Percentiles rank a stretch among this genome's conserved stretches.
phyloP scores from a whole-genome alignment of 2,888 invertebrate genomes.

The Nipponacmea schrenckii region DNA sequence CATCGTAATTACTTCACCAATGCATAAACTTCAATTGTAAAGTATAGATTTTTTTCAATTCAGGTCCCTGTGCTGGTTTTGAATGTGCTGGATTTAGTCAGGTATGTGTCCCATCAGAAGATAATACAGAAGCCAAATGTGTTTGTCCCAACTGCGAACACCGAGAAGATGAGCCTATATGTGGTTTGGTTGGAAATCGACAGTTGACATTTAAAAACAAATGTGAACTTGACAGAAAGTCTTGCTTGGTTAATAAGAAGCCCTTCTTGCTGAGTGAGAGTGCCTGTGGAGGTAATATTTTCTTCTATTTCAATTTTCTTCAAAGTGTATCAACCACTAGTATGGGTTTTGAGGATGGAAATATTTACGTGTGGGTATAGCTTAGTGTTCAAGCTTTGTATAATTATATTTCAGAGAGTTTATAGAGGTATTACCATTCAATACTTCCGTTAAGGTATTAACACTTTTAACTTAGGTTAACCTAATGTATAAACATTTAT shows the following conservation, averaged over 20 bases:
- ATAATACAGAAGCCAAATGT: constrained; percentile 27
- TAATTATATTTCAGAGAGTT: too few species aligned
- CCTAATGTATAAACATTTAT: too few species aligned
- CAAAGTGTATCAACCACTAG: too few species aligned
- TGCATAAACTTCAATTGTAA: too few species aligned
- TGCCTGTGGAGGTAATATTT: constrained; percentile 38
- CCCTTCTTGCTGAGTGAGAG: constrained; percentile 31
- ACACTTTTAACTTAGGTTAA: too few species aligned
- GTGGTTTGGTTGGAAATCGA: constrained; percentile 28
- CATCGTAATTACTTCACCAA: too few species aligned
- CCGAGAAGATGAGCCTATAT: constrained; percentile 36
- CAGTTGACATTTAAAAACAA: constrained; percentile 33
- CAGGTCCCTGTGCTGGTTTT: constrained; percentile 35
- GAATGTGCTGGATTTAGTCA: constrained; percentile 25
- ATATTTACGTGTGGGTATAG: too few species aligned
- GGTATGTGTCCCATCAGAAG: constrained; percentile 30
- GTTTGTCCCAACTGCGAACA: constrained; percentile 39
- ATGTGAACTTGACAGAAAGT: constrained; percentile 32
- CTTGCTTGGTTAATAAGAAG: constrained; percentile 32
- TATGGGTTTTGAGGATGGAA: too few species aligned
- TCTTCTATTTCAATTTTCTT: background rate
- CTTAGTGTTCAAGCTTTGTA: too few species aligned
- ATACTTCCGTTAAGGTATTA: too few species aligned
- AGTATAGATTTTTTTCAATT: too few species aligned
- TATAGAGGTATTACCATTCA: too few species aligned